Evolutionary conservation across 1,140 invertebrate genomes (phyloP).

Genomic region (Atta colombica): DNA sequence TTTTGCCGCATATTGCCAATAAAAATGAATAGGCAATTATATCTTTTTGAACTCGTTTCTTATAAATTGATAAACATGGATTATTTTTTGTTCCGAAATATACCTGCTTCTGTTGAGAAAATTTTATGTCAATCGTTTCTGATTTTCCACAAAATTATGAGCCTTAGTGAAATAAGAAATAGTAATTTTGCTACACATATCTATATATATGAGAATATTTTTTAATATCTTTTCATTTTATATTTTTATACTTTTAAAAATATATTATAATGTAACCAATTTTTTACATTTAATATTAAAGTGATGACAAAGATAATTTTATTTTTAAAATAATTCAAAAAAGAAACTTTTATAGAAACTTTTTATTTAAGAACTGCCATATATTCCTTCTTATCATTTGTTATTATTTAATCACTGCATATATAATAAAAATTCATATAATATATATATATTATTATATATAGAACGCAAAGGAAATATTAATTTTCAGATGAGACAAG

Average conservation of each 20-base stretch:
- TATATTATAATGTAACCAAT: too few relatives aligned
- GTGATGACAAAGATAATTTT: neutral
- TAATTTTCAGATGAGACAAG: neutral
- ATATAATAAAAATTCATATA: neutral
- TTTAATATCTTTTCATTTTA: too few relatives aligned
- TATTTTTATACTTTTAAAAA: too few relatives aligned
- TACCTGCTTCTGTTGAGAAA: neutral
- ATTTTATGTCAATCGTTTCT: neutral
- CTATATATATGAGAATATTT: too few relatives aligned
- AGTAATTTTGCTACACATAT: neutral
- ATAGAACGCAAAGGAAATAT: neutral
- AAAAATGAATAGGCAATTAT: conserved; percentile 28
- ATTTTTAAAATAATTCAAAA: too few relatives aligned
- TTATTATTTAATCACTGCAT: neutral
- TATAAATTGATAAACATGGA: conserved; percentile 8
- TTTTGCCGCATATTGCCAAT: conserved; percentile 11
- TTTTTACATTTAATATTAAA: neutral
- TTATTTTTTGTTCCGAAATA: neutral
- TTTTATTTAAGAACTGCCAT: too few relatives aligned
- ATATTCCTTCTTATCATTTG: neutral
- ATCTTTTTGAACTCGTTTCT: conserved; percentile 3
- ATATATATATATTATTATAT: too few relatives aligned
- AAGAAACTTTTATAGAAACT: too few relatives aligned
- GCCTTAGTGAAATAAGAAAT: too few relatives aligned
- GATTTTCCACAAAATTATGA: neutral